These are phyloP conservation scores for Galeopterus variegatus DNA, from an alignment of 2,113 vertebrate genomes.

Conservation along the genomic window DNA sequence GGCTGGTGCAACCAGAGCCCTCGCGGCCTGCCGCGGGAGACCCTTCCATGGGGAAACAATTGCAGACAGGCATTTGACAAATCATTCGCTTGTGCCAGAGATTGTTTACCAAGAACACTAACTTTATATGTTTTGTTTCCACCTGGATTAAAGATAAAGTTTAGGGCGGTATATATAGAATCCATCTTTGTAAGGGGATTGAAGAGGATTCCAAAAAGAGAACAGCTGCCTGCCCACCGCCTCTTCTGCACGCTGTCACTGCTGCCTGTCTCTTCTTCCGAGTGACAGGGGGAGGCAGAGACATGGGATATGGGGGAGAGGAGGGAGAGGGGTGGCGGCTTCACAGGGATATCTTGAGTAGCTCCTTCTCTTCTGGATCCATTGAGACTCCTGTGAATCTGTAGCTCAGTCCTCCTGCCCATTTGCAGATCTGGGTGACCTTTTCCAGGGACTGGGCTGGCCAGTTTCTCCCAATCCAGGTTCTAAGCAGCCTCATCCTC, in stretches of 20 bases:
- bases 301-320: rapidly evolving
- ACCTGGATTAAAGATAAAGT: not conserved
- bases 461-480: not conserved
- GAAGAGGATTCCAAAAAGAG: not conserved
- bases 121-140: not conserved
- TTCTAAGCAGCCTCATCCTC: not conserved
- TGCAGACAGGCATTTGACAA: not conserved
- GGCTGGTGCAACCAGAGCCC: not conserved
- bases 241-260: not conserved
- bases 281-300: too few relatives aligned
- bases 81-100: not conserved
- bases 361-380: not conserved
- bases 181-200: not conserved
- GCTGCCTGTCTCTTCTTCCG: not conserved
- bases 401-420: not conserved
- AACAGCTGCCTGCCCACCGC: rapidly evolving
- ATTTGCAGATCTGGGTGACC: not conserved
- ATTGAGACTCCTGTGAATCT: not conserved
- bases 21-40: not conserved
- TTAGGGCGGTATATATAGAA: not conserved
- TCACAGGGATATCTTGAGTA: not conserved
- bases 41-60: not conserved
- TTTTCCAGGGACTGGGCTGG: not conserved
- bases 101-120: not conserved
- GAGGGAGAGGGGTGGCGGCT: not conserved